Conservation (phyloP, 1,140 invertebrate species). For the Stenopsyche tienmushanensis region DNA sequence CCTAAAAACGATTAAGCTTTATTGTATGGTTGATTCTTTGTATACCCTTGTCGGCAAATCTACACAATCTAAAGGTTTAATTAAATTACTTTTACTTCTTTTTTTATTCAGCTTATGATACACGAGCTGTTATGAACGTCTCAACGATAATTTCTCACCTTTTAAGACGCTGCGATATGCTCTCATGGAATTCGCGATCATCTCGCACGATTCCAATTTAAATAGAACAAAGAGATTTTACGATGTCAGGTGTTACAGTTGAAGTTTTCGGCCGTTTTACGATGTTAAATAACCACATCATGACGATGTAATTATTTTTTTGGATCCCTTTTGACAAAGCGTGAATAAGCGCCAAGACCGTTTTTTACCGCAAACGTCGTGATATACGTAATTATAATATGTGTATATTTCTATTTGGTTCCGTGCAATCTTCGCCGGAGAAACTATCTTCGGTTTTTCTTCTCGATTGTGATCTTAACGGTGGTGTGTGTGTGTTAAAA, state of each 20-base stretch:
- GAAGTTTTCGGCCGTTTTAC: not conserved
- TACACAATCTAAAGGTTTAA: too few species aligned
- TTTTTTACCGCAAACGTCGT: slow-evolving; percentile 11
- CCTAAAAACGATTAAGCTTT: too few species aligned
- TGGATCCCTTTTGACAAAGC: slow-evolving; percentile 10
- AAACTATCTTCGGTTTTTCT: not conserved
- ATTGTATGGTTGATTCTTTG: too few species aligned
- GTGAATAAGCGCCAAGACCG: not conserved
- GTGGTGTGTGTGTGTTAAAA: not conserved
- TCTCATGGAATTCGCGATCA: too few species aligned
- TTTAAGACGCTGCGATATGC: too few species aligned
- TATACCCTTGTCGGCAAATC: too few species aligned
- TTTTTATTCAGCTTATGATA: too few species aligned
- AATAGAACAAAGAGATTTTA: not conserved
- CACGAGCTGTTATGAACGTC: not conserved
- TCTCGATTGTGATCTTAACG: not conserved
- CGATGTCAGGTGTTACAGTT: too few species aligned
- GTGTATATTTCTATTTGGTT: not conserved
- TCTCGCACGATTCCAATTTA: not conserved
- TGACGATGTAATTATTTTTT: slow-evolving; percentile 10
- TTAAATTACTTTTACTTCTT: too few species aligned
- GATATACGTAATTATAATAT: slow-evolving; percentile 12
- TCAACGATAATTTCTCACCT: too few species aligned
- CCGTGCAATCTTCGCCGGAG: not conserved
- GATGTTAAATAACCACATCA: not conserved